A percentile compares a stretch with the other conserved stretches of the same genome.
Evolutionary conservation across 2,888 invertebrate species (phyloP).

Genomic region (Rhaphigaster nebulosa): DNA sequence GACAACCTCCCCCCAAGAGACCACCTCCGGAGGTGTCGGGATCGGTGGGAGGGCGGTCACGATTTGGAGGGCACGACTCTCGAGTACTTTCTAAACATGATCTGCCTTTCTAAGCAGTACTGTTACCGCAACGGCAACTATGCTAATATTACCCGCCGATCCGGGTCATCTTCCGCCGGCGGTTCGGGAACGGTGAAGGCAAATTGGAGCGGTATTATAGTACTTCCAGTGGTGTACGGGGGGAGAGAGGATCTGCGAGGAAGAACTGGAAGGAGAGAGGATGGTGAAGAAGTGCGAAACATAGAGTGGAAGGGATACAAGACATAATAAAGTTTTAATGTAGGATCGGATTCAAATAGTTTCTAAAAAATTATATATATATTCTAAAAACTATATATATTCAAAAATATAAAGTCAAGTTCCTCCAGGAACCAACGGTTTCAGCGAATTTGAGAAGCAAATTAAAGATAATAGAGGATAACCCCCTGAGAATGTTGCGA

Average conservation of each 20-base stretch:
- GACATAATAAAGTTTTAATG: no score
- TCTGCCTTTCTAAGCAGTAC: constrained; percentile 48
- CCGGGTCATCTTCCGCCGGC: constrained; percentile 10
- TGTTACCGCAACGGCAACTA: constrained; percentile 32
- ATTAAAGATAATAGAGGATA: background rate
- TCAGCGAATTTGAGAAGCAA: background rate
- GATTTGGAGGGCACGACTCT: constrained; percentile 8
- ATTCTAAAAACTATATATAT: no score
- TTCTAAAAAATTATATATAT: no score
- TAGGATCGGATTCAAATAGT: no score
- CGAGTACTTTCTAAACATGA: constrained; percentile 46
- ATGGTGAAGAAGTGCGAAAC: no score
- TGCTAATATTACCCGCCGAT: background rate
- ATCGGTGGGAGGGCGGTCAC: background rate
- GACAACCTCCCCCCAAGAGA: background rate
- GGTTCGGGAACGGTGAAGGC: background rate
- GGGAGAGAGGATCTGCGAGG: background rate
- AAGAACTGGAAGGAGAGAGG: background rate
- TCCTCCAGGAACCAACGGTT: no score
- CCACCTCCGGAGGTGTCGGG: background rate
- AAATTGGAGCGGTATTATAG: background rate
- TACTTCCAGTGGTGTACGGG: background rate
- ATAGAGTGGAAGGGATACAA: background rate
- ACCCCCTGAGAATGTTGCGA: background rate
- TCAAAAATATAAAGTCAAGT: no score